These are phyloP conservation scores for Dolichoris vasculosae DNA, from an alignment of 1,140 invertebrate genomes.

Conservation along the genomic window DNA sequence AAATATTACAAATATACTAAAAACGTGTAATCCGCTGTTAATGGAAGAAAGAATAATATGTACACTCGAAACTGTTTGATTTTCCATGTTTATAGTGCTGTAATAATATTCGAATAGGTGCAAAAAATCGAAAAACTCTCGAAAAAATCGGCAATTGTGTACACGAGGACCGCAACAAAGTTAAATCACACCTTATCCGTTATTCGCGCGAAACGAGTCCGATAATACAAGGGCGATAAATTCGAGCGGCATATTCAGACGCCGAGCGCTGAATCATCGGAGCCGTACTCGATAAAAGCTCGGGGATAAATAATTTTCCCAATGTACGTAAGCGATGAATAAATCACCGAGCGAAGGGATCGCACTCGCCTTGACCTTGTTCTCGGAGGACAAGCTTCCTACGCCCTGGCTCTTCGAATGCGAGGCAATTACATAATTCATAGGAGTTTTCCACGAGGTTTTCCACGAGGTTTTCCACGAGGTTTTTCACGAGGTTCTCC, in stretches of 20 bases:
- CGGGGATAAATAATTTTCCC: constrained; percentile 23
- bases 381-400: constrained; percentile 6
- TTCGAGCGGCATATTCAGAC: neutral
- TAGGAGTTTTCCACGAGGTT: constrained; percentile 1
- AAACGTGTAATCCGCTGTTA: too few relatives aligned
- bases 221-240: constrained; percentile 18
- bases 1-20: too few relatives aligned
- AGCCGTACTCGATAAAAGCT: constrained; percentile 17
- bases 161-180: neutral
- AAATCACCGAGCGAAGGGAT: neutral
- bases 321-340: neutral
- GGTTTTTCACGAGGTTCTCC: neutral
- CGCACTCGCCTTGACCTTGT: constrained; percentile 43
- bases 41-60: too few relatives aligned
- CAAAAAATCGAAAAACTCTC: too few relatives aligned
- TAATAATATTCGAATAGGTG: too few relatives aligned
- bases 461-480: neutral
- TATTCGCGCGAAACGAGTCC: neutral
- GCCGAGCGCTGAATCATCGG: constrained; percentile 30
- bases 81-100: too few relatives aligned
- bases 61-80: too few relatives aligned
- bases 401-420: neutral
- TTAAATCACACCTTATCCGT: constrained; percentile 2
- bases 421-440: constrained; percentile 48
- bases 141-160: neutral